These are phyloP conservation scores for Pristionchus mayeri DNA, from an alignment of 2,888 invertebrate species.

Conservation along the genomic window DNA sequence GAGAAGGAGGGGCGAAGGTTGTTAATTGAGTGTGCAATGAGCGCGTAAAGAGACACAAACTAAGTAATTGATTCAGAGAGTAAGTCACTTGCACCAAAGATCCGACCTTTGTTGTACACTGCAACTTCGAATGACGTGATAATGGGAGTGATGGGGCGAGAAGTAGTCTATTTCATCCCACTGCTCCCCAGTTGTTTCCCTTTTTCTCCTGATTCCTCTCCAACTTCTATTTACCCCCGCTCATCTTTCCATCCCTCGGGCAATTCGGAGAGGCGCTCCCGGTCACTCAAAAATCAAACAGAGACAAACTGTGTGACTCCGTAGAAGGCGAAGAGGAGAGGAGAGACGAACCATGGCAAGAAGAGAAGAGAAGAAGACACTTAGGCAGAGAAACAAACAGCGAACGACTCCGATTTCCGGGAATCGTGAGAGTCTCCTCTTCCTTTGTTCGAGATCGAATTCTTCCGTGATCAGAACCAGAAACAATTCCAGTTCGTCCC, in stretches of 20 bases:
- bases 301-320: constrained; percentile 1
- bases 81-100: too few relatives aligned
- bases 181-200: constrained; percentile 4
- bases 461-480: constrained; percentile 6
- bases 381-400: constrained; percentile 54
- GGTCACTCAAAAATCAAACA: constrained; percentile 32
- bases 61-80: too few relatives aligned
- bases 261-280: background rate
- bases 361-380: too few relatives aligned
- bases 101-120: too few relatives aligned
- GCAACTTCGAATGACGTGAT: too few relatives aligned
- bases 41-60: too few relatives aligned
- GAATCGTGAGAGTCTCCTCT: constrained; percentile 52
- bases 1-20: background rate
- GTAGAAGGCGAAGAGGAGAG: constrained; percentile 1
- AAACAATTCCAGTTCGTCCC: too few relatives aligned
- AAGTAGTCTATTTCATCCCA: too few relatives aligned
- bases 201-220: background rate
- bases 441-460: background rate
- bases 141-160: too few relatives aligned
- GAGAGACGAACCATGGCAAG: background rate
- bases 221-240: constrained; percentile 32
- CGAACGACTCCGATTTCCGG: constrained; percentile 55
- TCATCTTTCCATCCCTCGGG: constrained; percentile 19
- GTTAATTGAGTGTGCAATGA: background rate